phyloP scores from a whole-genome alignment of 2,888 invertebrate species.

The Hemicrepidius hirtus region DNA sequence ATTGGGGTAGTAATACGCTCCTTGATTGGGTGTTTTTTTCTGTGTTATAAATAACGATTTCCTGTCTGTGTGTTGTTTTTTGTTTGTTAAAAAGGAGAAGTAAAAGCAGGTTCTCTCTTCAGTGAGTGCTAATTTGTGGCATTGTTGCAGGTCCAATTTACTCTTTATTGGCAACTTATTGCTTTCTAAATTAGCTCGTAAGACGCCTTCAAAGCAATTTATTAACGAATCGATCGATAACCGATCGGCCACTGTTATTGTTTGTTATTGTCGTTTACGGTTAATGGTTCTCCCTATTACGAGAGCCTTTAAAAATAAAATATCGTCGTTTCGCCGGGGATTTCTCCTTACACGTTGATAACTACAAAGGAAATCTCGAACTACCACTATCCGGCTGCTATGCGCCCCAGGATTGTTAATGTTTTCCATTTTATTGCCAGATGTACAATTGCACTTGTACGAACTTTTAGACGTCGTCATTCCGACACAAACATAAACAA shows the following conservation, averaged over 20 bases:
- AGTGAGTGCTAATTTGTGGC: conserved; percentile 40
- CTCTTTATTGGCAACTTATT: conserved; percentile 45
- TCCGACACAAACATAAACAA: conserved; percentile 35
- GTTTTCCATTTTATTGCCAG: conserved; percentile 36
- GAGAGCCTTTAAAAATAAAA: conserved; percentile 45
- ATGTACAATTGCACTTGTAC: conserved; percentile 41
- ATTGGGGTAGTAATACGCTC: background rate
- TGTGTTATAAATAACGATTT: conserved; percentile 32
- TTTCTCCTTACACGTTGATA: conserved; percentile 43
- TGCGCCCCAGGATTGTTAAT: conserved; percentile 36
- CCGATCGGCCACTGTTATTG: conserved; percentile 47
- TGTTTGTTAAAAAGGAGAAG: conserved; percentile 9
- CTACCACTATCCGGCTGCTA: conserved; percentile 24
- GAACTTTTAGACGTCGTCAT: conserved; percentile 33
- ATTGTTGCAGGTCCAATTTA: conserved; percentile 44
- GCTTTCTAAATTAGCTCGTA: conserved; percentile 48
- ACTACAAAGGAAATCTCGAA: conserved; percentile 38
- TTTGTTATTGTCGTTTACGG: conserved; percentile 50
- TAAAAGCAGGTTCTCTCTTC: conserved; percentile 22
- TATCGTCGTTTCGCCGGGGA: conserved; percentile 36
- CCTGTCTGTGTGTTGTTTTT: conserved; percentile 7
- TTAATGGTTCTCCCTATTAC: conserved; percentile 47
- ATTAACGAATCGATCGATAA: conserved; percentile 48
- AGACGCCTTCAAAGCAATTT: conserved; percentile 46
- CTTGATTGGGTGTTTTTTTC: conserved; percentile 22